Evolutionary conservation across 2,113 vertebrate species (phyloP).

Genomic region (Odocoileus hemionus): DNA sequence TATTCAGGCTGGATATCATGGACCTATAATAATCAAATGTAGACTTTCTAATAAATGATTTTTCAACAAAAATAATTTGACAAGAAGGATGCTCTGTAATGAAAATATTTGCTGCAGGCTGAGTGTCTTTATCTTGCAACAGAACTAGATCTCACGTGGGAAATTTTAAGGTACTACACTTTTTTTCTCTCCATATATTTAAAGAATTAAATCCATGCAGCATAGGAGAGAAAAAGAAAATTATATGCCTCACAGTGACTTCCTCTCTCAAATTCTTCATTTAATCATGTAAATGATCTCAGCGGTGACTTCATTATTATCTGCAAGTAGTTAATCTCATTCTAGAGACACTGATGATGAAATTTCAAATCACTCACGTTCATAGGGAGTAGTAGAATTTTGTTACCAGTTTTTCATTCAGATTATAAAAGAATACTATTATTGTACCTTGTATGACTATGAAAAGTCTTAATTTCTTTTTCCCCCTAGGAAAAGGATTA

Average conservation of each 20-base stretch:
- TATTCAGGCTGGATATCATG: neutral
- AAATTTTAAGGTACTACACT: neutral
- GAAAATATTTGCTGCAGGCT: neutral
- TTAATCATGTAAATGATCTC: constrained; percentile 44
- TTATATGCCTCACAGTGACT: neutral
- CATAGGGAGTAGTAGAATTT: neutral
- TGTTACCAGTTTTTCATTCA: neutral
- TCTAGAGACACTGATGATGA: neutral
- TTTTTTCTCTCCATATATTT: neutral
- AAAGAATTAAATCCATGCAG: neutral
- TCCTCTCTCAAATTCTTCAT: neutral
- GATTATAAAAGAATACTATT: constrained; percentile 26
- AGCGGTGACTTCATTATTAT: neutral
- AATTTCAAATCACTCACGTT: constrained; percentile 35
- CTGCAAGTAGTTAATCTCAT: neutral
- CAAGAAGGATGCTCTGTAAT: neutral
- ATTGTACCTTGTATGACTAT: neutral
- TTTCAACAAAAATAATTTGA: constrained; percentile 31
- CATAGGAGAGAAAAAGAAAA: neutral
- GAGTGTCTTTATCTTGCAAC: neutral
- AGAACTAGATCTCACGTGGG: neutral
- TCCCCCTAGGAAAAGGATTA: neutral
- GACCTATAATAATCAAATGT: neutral
- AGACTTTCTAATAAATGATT: constrained; percentile 23
- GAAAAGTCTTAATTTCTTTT: neutral